Evolutionary conservation across 2,797 vertebrate genomes (phyloP).

Genomic region (Sebastes steindachneri): DNA sequence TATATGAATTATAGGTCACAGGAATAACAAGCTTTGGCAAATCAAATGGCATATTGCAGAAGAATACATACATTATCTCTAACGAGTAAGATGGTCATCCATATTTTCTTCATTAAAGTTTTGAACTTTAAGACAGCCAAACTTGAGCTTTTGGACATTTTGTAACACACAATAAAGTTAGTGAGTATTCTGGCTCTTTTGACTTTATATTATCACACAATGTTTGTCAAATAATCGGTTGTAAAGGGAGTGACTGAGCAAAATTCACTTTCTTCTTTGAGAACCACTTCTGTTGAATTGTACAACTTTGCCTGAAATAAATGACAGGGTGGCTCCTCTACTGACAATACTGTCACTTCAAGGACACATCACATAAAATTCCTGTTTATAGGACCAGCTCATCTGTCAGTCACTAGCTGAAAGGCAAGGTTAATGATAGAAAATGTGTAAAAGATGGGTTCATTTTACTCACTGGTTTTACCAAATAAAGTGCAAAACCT

Average conservation of each 20-base stretch:
- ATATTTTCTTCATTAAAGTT: not conserved
- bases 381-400: not conserved
- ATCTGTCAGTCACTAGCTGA: not conserved
- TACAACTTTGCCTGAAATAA: too few species aligned
- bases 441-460: not conserved
- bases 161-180: too few species aligned
- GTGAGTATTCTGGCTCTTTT: too few species aligned
- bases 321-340: too few species aligned
- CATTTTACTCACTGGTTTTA: not conserved
- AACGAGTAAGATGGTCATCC: not conserved
- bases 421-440: not conserved
- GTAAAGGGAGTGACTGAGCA: too few species aligned
- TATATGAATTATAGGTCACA: not conserved
- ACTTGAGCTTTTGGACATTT: not conserved
- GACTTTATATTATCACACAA: too few species aligned
- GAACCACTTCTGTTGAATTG: too few species aligned
- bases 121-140: not conserved
- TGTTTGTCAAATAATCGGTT: too few species aligned
- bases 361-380: not conserved
- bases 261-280: too few species aligned
- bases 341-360: constrained; percentile 13
- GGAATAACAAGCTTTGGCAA: not conserved
- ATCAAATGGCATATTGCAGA: not conserved
- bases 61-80: not conserved
- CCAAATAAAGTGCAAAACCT: not conserved